A percentile compares a stretch with the other conserved stretches of the same genome.
Evolutionary conservation across 1,140 invertebrate genomes (phyloP).

Genomic region (Neodiprion virginianus): DNA sequence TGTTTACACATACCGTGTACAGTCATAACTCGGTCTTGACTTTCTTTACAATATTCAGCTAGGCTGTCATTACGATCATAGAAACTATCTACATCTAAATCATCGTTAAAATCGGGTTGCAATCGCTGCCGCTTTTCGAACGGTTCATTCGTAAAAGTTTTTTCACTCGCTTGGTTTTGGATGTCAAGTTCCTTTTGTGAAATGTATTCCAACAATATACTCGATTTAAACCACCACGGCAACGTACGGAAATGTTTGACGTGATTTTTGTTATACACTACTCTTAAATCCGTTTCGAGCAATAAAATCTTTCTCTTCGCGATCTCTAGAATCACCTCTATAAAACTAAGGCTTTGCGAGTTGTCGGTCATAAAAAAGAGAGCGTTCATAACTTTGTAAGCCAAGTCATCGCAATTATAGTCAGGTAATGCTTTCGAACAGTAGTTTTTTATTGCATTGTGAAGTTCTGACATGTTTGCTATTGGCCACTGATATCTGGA

Average conservation of each 20-base stretch:
- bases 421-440: constrained; percentile 41
- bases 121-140: constrained; percentile 28
- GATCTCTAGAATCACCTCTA: constrained; percentile 49
- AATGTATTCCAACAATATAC: constrained; percentile 35
- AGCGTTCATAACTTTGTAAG: constrained; percentile 44
- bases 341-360: constrained; percentile 40
- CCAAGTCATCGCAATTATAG: constrained; percentile 32
- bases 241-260: constrained; percentile 49
- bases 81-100: constrained; percentile 25
- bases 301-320: constrained; percentile 43
- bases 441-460: constrained; percentile 40
- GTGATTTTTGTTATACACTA: constrained; percentile 55
- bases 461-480: constrained; percentile 36
- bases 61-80: constrained; percentile 27
- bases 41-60: constrained; percentile 33
- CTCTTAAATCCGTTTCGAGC: constrained; percentile 38
- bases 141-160: constrained; percentile 24
- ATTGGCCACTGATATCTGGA: constrained; percentile 53
- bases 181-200: constrained; percentile 12
- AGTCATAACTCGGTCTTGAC: constrained; percentile 28
- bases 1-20: constrained; percentile 32
- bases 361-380: constrained; percentile 43
- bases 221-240: constrained; percentile 59
- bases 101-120: constrained; percentile 20
- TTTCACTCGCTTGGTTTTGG: constrained; percentile 7